Evolutionary conservation across 2,113 vertebrate species (phyloP).

Genomic region (Pachyramphus minor): DNA sequence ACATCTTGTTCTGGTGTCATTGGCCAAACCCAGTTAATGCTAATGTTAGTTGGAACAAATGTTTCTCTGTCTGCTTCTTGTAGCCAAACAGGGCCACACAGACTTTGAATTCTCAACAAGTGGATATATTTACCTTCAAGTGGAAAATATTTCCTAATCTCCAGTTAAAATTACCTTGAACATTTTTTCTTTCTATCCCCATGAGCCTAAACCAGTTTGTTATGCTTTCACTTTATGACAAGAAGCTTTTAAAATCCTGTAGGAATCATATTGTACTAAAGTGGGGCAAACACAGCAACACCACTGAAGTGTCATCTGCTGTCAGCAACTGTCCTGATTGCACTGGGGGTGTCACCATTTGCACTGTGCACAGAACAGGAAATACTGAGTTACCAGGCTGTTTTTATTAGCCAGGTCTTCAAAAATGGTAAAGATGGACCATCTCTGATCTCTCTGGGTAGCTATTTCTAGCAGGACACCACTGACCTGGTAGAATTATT

Average conservation of each 20-base stretch:
- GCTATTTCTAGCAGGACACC: background rate
- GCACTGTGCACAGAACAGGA: background rate
- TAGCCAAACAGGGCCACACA: background rate
- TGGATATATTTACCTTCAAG: background rate
- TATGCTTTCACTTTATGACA: background rate
- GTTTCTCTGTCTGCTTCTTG: background rate
- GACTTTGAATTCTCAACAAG: background rate
- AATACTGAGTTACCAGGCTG: fast-evolving
- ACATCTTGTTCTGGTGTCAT: background rate
- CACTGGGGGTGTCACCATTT: background rate
- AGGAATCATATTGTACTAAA: background rate
- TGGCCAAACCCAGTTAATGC: background rate
- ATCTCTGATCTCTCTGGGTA: background rate
- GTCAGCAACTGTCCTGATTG: background rate
- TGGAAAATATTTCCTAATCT: background rate
- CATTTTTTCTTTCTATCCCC: background rate
- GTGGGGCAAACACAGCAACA: background rate
- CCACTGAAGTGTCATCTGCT: background rate
- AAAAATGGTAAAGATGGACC: background rate
- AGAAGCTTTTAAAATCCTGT: background rate
- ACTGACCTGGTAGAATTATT: background rate
- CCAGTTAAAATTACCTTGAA: background rate
- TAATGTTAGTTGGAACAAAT: background rate
- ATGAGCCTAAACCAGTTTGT: background rate
- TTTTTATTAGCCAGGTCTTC: background rate